Conservation (phyloP, 2,113 vertebrate species). For the Crotalus tigris region DNA sequence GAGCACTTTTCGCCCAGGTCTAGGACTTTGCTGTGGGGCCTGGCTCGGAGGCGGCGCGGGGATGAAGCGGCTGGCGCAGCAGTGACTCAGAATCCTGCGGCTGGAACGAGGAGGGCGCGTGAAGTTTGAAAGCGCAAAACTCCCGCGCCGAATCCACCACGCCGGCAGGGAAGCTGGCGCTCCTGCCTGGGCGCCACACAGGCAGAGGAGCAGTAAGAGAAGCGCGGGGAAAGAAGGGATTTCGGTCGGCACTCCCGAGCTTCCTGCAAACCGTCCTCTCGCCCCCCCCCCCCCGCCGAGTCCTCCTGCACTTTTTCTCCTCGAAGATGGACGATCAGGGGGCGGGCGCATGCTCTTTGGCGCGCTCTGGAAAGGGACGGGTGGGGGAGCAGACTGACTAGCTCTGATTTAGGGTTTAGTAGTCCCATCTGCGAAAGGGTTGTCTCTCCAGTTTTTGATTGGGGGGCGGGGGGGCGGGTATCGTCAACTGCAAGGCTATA, state of each 20-base stretch:
- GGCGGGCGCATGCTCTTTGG: not conserved
- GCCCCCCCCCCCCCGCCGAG: not conserved
- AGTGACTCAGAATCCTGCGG: conserved; percentile 4
- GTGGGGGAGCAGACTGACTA: rapidly evolving
- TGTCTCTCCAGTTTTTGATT: not conserved
- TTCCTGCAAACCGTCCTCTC: not conserved
- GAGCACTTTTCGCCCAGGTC: not conserved
- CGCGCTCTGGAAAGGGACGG: not conserved
- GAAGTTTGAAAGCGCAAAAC: not conserved
- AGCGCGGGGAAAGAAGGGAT: not conserved
- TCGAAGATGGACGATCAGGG: not conserved
- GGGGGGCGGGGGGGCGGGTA: too few species aligned
- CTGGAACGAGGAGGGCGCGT: not conserved
- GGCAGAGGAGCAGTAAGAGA: not conserved
- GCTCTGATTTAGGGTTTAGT: not conserved
- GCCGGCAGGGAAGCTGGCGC: not conserved
- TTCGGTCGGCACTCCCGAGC: not conserved
- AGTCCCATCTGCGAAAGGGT: not conserved
- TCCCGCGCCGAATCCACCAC: not conserved
- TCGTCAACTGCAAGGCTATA: not conserved
- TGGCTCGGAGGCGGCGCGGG: not conserved
- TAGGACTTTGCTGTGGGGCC: not conserved
- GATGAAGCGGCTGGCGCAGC: not conserved
- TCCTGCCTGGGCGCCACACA: not conserved
- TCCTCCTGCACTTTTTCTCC: too few species aligned